Percentiles rank a stretch among this genome's conserved stretches.
phyloP scores from a whole-genome alignment of 2,888 invertebrate genomes.

The Gasteruption jaculator region DNA sequence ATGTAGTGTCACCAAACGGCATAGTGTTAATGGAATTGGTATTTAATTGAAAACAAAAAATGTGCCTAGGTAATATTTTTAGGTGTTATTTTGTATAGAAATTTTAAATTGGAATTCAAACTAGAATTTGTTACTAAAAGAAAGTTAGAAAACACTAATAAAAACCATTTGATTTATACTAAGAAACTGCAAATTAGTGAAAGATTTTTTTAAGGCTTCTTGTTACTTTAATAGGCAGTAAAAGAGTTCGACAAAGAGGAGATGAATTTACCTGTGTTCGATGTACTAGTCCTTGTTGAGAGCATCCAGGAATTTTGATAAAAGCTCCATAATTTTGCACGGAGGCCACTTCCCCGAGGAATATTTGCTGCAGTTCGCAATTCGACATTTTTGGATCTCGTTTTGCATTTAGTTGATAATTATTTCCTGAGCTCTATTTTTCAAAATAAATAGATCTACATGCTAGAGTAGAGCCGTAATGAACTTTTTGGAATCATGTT shows the following conservation, averaged over 20 bases:
- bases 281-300: constrained; percentile 49
- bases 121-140: too few species aligned
- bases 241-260: too few species aligned
- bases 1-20: too few species aligned
- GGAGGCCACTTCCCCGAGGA: constrained; percentile 45
- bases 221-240: too few species aligned
- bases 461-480: constrained; percentile 18
- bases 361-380: constrained; percentile 44
- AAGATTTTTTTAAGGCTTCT: too few species aligned
- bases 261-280: constrained; percentile 44
- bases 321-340: constrained; percentile 52
- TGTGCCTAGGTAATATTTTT: neutral
- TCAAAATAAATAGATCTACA: neutral
- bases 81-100: neutral
- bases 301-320: constrained; percentile 47
- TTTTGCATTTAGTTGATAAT: constrained; percentile 14
- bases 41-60: too few species aligned
- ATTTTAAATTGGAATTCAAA: neutral
- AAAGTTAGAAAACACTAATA: too few species aligned
- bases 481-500: too few species aligned
- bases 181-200: too few species aligned
- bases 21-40: too few species aligned
- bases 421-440: constrained; percentile 12
- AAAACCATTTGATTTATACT: too few species aligned
- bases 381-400: constrained; percentile 28